phyloP scores from a whole-genome alignment of 2,888 invertebrate species.

The Agelastica alni region DNA sequence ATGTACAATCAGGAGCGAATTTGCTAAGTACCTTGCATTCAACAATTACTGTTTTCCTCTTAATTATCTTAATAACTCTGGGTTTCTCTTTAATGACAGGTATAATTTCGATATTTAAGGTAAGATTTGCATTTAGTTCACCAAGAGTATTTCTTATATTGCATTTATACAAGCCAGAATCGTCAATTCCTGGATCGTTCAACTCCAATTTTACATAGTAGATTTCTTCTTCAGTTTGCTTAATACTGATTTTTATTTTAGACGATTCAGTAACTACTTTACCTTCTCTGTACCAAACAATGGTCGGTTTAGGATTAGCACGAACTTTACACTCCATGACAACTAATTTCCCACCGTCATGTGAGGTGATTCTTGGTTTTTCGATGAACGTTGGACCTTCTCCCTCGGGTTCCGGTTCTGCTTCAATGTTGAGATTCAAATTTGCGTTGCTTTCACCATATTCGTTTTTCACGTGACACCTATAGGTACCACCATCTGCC shows the following conservation, averaged over 20 bases:
- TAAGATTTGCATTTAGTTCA: constrained; percentile 95
- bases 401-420: constrained; percentile 90
- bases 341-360: constrained; percentile 80
- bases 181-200: constrained; percentile 89
- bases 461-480: constrained; percentile 94
- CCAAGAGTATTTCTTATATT: constrained; percentile 95
- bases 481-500: constrained; percentile 84
- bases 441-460: constrained; percentile 97
- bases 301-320: constrained; percentile 80
- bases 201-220: constrained; percentile 87
- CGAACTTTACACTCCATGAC: constrained; percentile 81
- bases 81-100: constrained; percentile 94
- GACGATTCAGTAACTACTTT: constrained; percentile 78
- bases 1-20: constrained; percentile 90
- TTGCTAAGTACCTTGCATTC: constrained; percentile 93
- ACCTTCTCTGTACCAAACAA: constrained; percentile 83
- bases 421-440: constrained; percentile 95
- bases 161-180: constrained; percentile 98
- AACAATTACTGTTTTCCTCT: constrained; percentile 90
- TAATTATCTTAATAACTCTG: constrained; percentile 86
- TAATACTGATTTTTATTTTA: constrained; percentile 77
- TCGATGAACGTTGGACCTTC: constrained; percentile 94
- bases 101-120: constrained; percentile 96
- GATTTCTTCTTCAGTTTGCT: constrained; percentile 74
- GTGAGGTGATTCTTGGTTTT: constrained; percentile 86